phyloP scores from a whole-genome alignment of 1,140 invertebrate genomes.

The Paralvinella palmiformis region DNA sequence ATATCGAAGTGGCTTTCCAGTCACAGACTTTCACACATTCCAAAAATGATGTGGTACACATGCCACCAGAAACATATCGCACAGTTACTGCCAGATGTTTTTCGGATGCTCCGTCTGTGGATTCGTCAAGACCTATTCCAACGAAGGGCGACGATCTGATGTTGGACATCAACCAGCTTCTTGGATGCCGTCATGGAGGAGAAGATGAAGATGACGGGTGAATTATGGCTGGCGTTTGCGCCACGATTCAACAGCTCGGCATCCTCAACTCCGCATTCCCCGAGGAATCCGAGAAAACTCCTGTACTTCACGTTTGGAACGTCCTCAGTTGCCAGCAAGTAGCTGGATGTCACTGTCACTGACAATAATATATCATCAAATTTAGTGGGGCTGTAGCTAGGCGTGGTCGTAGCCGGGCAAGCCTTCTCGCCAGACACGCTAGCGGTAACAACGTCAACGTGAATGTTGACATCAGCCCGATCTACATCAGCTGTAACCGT shows the following conservation, averaged over 20 bases:
- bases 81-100: constrained; percentile 3
- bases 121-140: neutral
- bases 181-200: neutral
- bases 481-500: too few species aligned
- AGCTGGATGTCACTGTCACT: too few species aligned
- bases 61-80: neutral
- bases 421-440: too few species aligned
- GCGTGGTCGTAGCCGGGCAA: too few species aligned
- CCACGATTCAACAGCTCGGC: neutral
- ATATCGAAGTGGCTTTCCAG: neutral
- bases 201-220: neutral
- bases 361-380: too few species aligned
- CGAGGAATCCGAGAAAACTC: neutral
- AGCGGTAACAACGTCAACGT: too few species aligned
- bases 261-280: neutral
- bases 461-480: too few species aligned
- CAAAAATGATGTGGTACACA: constrained; percentile 4
- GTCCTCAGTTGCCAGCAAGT: neutral
- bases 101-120: neutral
- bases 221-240: neutral
- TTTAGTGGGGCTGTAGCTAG: too few species aligned
- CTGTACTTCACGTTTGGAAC: neutral
- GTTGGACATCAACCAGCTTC: neutral
- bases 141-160: neutral
- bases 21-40: neutral